Evolutionary conservation across 2,113 vertebrate species (phyloP).

Genomic region (Cygnus atratus): DNA sequence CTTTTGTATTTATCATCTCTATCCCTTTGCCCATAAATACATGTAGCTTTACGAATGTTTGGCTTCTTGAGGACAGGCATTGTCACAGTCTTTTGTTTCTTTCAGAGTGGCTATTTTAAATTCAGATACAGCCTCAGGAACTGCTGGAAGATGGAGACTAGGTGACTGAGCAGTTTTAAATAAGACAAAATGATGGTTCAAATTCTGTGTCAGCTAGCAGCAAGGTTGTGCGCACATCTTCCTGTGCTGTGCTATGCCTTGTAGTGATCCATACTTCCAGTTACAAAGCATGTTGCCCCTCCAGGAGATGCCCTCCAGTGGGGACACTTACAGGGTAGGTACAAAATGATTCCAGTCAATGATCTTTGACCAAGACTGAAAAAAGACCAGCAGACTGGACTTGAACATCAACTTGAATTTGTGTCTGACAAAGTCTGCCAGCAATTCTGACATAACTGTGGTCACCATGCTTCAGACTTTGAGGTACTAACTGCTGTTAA

Average conservation of each 20-base stretch:
- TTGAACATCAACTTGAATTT: neutral
- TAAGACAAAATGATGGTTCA: neutral
- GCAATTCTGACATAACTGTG: neutral
- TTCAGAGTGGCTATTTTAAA: neutral
- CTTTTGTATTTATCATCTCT: neutral
- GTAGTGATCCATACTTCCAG: neutral
- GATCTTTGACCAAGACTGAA: neutral
- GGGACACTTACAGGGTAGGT: fast-evolving
- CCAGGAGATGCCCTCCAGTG: neutral
- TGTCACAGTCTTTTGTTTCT: neutral
- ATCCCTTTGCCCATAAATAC: neutral
- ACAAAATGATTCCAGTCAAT: neutral
- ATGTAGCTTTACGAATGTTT: neutral
- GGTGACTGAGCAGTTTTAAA: neutral
- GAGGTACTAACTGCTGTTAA: neutral
- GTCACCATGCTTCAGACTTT: neutral
- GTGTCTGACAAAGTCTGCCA: neutral
- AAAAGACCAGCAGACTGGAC: neutral
- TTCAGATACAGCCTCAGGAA: neutral
- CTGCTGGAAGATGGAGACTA: neutral
- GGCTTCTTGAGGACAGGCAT: neutral
- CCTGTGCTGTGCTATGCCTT: neutral
- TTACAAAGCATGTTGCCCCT: neutral
- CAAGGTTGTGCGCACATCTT: neutral
- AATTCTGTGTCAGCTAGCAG: neutral